Conservation (phyloP, 1,140 invertebrate species). For the Panulirus ornatus region DNA sequence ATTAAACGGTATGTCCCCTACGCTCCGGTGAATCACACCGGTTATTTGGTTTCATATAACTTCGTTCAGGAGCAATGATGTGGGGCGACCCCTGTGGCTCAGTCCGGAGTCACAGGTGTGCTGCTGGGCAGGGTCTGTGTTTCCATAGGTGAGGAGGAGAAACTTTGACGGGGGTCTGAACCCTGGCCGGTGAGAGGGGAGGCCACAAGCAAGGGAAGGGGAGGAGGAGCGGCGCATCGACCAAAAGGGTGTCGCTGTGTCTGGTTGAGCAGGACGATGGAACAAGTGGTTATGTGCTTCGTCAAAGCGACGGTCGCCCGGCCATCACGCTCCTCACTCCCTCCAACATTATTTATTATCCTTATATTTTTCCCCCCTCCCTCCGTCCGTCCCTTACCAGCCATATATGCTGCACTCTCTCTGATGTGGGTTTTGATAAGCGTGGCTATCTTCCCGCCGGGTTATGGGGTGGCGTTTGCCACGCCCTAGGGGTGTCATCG, state of each 20-base stretch:
- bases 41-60: neutral
- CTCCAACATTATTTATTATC: too few species aligned
- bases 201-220: too few species aligned
- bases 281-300: neutral
- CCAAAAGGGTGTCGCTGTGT: neutral
- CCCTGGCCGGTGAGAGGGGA: too few species aligned
- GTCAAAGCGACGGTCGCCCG: neutral
- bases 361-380: too few species aligned
- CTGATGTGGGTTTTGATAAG: too few species aligned
- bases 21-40: slow-evolving; percentile 16
- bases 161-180: too few species aligned
- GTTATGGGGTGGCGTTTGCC: too few species aligned
- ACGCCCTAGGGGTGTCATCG: too few species aligned
- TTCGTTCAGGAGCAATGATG: neutral
- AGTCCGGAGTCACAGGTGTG: neutral
- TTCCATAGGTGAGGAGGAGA: neutral
- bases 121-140: neutral
- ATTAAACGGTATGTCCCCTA: slow-evolving; percentile 4
- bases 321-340: neutral
- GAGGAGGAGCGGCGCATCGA: neutral
- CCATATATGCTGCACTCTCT: too few species aligned
- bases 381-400: too few species aligned
- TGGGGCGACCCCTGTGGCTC: neutral
- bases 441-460: too few species aligned
- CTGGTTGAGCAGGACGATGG: neutral